Conservation (phyloP, 2,113 vertebrate genomes). For the Scortum barcoo region DNA sequence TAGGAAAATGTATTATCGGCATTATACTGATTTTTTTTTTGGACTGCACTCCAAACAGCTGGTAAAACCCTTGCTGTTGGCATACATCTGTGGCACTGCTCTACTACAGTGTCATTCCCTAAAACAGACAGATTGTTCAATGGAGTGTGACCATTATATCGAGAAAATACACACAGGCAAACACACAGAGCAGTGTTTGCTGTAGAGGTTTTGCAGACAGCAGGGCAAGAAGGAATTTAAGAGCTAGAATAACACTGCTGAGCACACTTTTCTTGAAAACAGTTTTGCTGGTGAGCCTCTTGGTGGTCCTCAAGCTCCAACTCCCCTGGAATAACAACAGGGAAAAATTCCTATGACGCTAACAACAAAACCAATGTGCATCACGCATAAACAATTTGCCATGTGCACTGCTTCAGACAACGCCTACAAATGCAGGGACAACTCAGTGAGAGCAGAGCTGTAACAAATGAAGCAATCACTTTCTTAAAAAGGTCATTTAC, state of each 20-base stretch:
- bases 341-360: background rate
- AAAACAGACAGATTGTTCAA: slow-evolving; percentile 40
- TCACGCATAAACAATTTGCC: slow-evolving; percentile 23
- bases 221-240: slow-evolving; percentile 13
- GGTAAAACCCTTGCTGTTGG: slow-evolving; percentile 44
- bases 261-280: slow-evolving; percentile 3
- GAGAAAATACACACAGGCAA: slow-evolving; percentile 4
- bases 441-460: slow-evolving; percentile 1
- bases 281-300: slow-evolving; percentile 5
- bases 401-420: slow-evolving; percentile 8
- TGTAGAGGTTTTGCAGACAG: background rate
- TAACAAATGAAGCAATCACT: background rate
- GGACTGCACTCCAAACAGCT: slow-evolving; percentile 52
- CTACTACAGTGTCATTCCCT: slow-evolving; percentile 38
- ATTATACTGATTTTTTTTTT: slow-evolving; percentile 62
- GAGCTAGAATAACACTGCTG: background rate
- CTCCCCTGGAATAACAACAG: background rate
- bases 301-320: slow-evolving; percentile 4
- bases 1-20: slow-evolving; percentile 53
- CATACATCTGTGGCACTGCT: slow-evolving; percentile 24
- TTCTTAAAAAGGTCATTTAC: background rate
- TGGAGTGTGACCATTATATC: slow-evolving; percentile 14
- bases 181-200: slow-evolving; percentile 9
- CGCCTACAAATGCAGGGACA: background rate
- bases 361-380: slow-evolving; percentile 5